A percentile compares a stretch with the other conserved stretches of the same genome.
Conservation (phyloP, 1,140 invertebrate genomes). For the Geopemphigus sp. region DNA sequence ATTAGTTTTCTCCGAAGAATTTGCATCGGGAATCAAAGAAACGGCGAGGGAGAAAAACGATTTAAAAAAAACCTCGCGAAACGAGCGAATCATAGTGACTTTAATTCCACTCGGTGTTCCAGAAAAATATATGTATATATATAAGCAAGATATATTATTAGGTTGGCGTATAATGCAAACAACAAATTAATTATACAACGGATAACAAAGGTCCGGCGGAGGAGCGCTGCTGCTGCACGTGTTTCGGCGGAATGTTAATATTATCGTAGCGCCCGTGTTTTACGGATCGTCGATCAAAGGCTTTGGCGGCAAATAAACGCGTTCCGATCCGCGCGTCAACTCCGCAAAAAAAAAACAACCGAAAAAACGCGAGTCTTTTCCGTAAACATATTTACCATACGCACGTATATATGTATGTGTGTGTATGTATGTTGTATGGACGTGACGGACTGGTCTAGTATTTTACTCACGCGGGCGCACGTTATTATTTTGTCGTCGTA, state of each 20-base stretch:
- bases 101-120: not conserved
- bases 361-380: too few relatives aligned
- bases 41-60: not conserved
- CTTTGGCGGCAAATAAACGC: too few relatives aligned
- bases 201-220: constrained; percentile 1
- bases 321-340: too few relatives aligned
- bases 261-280: constrained; percentile 19
- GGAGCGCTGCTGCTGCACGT: constrained; percentile 24
- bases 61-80: not conserved
- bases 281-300: constrained; percentile 43
- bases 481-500: not conserved
- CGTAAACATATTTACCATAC: too few relatives aligned
- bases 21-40: constrained; percentile 6
- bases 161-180: not conserved
- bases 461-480: not conserved
- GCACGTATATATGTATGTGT: too few relatives aligned
- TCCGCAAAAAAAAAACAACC: too few relatives aligned
- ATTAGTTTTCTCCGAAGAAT: constrained; percentile 30
- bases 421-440: too few relatives aligned
- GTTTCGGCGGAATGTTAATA: constrained; percentile 37
- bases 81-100: not conserved
- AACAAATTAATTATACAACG: constrained; percentile 26
- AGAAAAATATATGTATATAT: not conserved
- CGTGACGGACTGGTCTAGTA: not conserved
- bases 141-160: too few relatives aligned